Percentiles rank a stretch among this genome's conserved stretches.
Evolutionary conservation across 1,140 invertebrate species (phyloP).

Genomic region (Andrena cerasifolii): DNA sequence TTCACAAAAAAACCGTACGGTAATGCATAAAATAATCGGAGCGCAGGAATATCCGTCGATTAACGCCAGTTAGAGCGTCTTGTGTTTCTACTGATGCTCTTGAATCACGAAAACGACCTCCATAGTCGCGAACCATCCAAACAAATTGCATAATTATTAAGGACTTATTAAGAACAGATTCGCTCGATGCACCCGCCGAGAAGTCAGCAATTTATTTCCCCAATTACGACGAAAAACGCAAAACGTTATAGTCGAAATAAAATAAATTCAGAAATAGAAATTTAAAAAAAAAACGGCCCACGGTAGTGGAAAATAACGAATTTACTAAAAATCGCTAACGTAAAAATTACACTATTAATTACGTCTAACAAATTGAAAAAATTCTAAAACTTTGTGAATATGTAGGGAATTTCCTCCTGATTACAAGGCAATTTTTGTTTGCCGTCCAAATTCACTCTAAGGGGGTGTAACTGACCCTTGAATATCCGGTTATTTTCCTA

Average conservation of each 20-base stretch:
- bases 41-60: conserved; percentile 25
- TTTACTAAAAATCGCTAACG: too few relatives aligned
- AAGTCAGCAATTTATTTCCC: neutral
- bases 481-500: too few relatives aligned
- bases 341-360: too few relatives aligned
- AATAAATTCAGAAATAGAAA: too few relatives aligned
- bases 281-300: too few relatives aligned
- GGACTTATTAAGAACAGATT: neutral
- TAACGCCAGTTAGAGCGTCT: neutral
- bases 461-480: too few relatives aligned
- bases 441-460: too few relatives aligned
- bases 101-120: conserved; percentile 11
- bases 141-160: conserved; percentile 5
- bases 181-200: neutral
- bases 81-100: conserved; percentile 5
- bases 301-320: too few relatives aligned
- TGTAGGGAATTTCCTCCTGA: too few relatives aligned
- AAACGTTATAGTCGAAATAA: neutral
- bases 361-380: too few relatives aligned
- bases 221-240: neutral
- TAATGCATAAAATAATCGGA: conserved; percentile 36
- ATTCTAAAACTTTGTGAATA: too few relatives aligned
- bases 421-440: too few relatives aligned
- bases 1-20: neutral
- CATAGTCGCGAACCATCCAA: conserved; percentile 18